phyloP scores from a whole-genome alignment of 2,888 invertebrate genomes.

The Caenorhabditis sulstoni region DNA sequence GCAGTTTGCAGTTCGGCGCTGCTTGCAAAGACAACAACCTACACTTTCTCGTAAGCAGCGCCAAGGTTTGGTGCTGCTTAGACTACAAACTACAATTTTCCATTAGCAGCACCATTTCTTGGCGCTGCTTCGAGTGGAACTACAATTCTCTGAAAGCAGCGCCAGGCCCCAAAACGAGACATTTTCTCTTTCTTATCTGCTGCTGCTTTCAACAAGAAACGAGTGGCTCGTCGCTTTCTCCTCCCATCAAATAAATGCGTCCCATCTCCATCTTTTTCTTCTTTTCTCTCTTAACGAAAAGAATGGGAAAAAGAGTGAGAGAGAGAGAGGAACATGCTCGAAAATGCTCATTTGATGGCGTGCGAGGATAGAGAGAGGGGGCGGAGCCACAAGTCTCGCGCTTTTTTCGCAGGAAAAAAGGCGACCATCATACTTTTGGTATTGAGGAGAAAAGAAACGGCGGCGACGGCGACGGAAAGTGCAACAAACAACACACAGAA shows the following conservation, averaged over 20 bases:
- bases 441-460: not conserved
- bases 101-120: too few relatives aligned
- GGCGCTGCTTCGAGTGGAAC: too few relatives aligned
- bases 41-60: not conserved
- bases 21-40: not conserved
- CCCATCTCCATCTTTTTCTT: constrained; percentile 1
- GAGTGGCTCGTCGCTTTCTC: not conserved
- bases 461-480: constrained; percentile 11
- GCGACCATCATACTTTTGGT: too few relatives aligned
- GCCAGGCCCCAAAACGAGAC: too few relatives aligned
- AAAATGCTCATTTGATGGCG: constrained; percentile 18
- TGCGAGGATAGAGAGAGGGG: not conserved
- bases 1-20: not conserved
- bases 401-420: not conserved
- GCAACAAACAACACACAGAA: constrained; percentile 19
- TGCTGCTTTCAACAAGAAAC: not conserved
- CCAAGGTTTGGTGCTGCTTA: not conserved
- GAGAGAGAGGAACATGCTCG: constrained; percentile 3
- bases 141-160: too few relatives aligned
- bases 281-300: not conserved
- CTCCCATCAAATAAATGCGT: constrained; percentile 16
- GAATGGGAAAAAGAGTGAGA: not conserved
- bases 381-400: not conserved
- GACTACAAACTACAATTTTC: not conserved
- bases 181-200: not conserved